Evolutionary conservation across 92 coral and sea anemone species (phyloP).

Genomic region (Phenganax subtilis): DNA sequence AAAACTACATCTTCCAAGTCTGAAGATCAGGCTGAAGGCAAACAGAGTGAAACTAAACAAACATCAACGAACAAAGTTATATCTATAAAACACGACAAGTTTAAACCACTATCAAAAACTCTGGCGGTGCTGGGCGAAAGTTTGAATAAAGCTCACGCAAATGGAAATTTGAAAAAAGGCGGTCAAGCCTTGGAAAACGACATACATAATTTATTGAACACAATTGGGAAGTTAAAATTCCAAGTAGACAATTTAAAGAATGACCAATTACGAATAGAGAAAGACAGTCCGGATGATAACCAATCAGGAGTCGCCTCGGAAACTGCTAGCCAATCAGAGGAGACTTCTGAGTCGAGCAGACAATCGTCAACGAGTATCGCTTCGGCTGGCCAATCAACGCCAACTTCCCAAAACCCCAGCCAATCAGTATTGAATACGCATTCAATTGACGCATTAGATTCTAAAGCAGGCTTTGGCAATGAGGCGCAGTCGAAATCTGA

Average conservation of each 20-base stretch:
- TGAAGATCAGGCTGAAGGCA: not conserved
- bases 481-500: not conserved
- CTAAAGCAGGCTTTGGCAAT: not conserved
- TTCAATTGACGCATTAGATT: not conserved
- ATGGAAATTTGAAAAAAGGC: constrained; percentile 31
- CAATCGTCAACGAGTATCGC: constrained; percentile 21
- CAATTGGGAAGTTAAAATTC: constrained; percentile 15
- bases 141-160: constrained; percentile 10
- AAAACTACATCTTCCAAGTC: not conserved
- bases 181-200: not conserved
- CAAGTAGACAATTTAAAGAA: constrained; percentile 23
- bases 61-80: not conserved
- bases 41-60: not conserved
- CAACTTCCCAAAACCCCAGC: not conserved
- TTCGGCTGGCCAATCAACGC: constrained; percentile 16
- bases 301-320: constrained; percentile 5
- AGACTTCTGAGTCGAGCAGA: constrained; percentile 3
- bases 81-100: not conserved
- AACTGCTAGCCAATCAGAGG: constrained; percentile 21
- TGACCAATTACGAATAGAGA: not conserved
- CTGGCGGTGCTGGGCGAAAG: constrained; percentile 24
- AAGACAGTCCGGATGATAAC: not conserved
- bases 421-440: not conserved
- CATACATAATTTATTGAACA: constrained; percentile 13
- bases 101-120: constrained; percentile 28